Evolutionary conservation across 1,140 invertebrate genomes (phyloP).

Genomic region (Scaptomyza pallida): DNA sequence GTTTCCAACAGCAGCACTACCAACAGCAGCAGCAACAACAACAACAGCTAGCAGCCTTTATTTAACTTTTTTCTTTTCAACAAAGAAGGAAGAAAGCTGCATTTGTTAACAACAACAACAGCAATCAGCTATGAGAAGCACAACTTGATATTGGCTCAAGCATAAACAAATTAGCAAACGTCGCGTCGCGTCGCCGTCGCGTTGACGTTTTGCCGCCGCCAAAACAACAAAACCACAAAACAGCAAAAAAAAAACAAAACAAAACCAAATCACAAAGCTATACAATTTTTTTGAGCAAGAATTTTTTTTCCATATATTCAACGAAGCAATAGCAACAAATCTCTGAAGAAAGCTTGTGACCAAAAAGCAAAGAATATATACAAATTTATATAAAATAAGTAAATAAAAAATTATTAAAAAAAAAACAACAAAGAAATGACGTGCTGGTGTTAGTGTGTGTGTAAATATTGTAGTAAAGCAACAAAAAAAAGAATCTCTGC

Average conservation of each 20-base stretch:
- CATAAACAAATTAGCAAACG: slow-evolving; percentile 2
- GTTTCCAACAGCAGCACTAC: slow-evolving; percentile 15
- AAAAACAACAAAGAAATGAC: slow-evolving; percentile 9
- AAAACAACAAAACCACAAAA: slow-evolving; percentile 56
- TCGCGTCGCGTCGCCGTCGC: slow-evolving; percentile 31
- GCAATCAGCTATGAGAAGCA: neutral
- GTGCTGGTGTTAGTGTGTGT: slow-evolving; percentile 30
- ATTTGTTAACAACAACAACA: slow-evolving; percentile 13
- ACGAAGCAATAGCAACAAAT: slow-evolving; percentile 3
- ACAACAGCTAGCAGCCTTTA: slow-evolving; percentile 9
- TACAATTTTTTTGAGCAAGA: slow-evolving; percentile 26
- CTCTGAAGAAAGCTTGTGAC: slow-evolving; percentile 7
- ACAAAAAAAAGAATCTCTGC: slow-evolving; percentile 3
- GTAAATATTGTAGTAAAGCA: slow-evolving; percentile 11
- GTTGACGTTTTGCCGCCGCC: slow-evolving; percentile 71
- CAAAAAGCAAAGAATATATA: slow-evolving; percentile 8
- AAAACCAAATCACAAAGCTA: neutral
- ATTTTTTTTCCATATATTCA: slow-evolving; percentile 14
- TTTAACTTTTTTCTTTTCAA: slow-evolving; percentile 8
- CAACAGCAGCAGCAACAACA: slow-evolving; percentile 16
- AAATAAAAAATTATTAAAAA: neutral
- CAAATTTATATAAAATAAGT: neutral
- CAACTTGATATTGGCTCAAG: neutral
- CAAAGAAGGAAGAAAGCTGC: neutral
- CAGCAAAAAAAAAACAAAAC: slow-evolving; percentile 17